Percentiles rank a stretch among this genome's conserved stretches.
Conservation (phyloP, 2,888 invertebrate species). For the Ptychoptera contaminata region DNA sequence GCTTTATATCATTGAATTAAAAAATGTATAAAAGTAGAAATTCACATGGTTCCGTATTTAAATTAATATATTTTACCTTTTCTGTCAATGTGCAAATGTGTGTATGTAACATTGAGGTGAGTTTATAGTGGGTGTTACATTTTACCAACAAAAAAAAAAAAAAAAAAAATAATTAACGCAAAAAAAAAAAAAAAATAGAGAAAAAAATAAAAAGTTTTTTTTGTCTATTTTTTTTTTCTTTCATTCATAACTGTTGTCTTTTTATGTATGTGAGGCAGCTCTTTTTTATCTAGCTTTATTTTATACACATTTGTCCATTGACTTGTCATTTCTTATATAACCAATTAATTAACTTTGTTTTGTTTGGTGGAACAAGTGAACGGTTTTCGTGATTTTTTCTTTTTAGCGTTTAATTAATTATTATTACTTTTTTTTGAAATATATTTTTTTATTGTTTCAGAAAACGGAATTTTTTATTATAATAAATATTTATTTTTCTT, state of each 20-base stretch:
- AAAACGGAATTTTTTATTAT: too few relatives aligned
- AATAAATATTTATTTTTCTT: too few relatives aligned
- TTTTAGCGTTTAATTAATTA: too few relatives aligned
- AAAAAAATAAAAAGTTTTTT: neutral
- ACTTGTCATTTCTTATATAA: too few relatives aligned
- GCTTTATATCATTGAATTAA: slow-evolving; percentile 3
- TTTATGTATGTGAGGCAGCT: neutral
- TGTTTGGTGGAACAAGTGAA: too few relatives aligned
- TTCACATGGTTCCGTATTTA: slow-evolving; percentile 55
- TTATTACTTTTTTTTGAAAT: too few relatives aligned
- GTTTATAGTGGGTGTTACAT: neutral
- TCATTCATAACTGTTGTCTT: neutral
- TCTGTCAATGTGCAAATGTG: neutral
- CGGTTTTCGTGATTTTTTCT: too few relatives aligned
- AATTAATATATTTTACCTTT: neutral
- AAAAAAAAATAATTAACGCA: neutral
- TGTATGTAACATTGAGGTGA: neutral
- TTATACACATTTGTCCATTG: neutral
- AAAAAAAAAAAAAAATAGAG: neutral
- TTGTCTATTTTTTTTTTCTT: neutral
- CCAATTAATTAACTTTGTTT: too few relatives aligned
- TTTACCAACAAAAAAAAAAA: neutral
- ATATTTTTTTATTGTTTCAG: too few relatives aligned
- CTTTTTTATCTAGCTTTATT: neutral
- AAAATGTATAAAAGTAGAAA: slow-evolving; percentile 18